Base-by-base conservation (phyloP, 2,888 invertebrate species). In the Pachydiplax longipennis region DNA sequence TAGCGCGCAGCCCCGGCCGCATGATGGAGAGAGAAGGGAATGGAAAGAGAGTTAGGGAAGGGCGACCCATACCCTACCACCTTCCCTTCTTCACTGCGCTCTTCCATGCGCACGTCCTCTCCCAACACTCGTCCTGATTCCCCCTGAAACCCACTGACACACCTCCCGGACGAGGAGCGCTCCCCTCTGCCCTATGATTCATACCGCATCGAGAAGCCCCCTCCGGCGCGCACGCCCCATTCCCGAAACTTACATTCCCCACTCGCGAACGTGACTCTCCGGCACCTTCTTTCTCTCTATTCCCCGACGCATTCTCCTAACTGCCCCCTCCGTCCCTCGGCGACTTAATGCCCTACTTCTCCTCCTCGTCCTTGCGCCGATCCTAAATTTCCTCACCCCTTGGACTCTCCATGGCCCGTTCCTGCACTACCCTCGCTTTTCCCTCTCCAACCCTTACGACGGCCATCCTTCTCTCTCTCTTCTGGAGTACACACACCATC, bases 331-430 rank as follows among this genome's bases (percentile, higher is more conserved):
- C n/a, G n/a, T n/a, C n/a, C 44, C 13, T 31, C 13, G 12, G 82
- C 48, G 82, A 82, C 82, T 82, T 25, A 82, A 48, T 82, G 82
- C 48, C 82, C 82, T 82, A 82, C 82, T 82, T 82, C 82, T 73
- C 82, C n/a, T 48, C 82, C 48, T 73, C 73, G 65, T n/a, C n/a
- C 65, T 65, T 25, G 22, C 65, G 65, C 65, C 65, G 65, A 22
- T 65, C 65, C 65, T 65, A 65, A 65, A 65, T 65, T 65, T 65
- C 65, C 65, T 65, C 65, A 25, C 65, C 65, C 65, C 65, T 65
- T 25, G 65, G 65, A 65, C 73, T 73, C 73, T 73, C 73, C 73
- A 65, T 65, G 65, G 65, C 65, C 65, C 65, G 10, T 73, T 73
- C 73, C 73, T 13, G 73, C 25, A 53, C 53, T 1, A 53, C 53